Evolutionary conservation across 2,113 vertebrate genomes (phyloP).

Genomic region (Cyprinodon tularosa): DNA sequence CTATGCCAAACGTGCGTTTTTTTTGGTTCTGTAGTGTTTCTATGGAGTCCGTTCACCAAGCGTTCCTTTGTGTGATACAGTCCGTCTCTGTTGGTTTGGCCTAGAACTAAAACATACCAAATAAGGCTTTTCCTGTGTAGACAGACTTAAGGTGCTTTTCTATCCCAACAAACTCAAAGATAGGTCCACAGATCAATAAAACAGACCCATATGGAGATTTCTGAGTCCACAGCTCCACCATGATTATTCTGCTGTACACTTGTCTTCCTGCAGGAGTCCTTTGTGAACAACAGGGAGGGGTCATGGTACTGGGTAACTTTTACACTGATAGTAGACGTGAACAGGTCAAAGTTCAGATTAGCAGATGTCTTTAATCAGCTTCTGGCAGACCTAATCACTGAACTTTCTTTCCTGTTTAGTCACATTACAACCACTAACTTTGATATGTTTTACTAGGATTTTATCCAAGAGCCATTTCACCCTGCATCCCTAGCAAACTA

Average conservation of each 20-base stretch:
- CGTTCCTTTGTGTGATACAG: constrained; percentile 2
- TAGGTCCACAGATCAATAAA: constrained; percentile 10
- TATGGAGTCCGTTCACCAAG: constrained; percentile 19
- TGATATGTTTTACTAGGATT: not conserved
- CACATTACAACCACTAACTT: not conserved
- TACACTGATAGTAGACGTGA: constrained; percentile 30
- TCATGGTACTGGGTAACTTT: constrained; percentile 16
- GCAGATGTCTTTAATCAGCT: constrained; percentile 14
- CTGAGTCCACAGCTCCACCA: constrained; percentile 13
- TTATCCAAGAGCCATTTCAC: not conserved
- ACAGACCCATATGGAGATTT: constrained; percentile 5
- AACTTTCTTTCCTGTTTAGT: not conserved
- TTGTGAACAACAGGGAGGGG: constrained; percentile 7
- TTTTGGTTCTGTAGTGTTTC: constrained; percentile 40
- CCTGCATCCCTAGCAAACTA: too few species aligned
- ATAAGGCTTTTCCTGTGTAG: constrained; percentile 27
- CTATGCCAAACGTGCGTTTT: constrained; percentile 48
- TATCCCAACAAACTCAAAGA: constrained; percentile 9
- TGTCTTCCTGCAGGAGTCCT: constrained; percentile 37
- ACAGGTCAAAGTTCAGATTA: constrained; percentile 38
- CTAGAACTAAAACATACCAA: constrained; percentile 20
- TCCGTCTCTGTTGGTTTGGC: constrained; percentile 16
- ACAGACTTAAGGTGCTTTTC: constrained; percentile 56
- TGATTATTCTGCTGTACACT: constrained; percentile 52
- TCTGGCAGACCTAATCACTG: not conserved